phyloP scores from a whole-genome alignment of 2,113 vertebrate species.

The Sander vitreus region DNA sequence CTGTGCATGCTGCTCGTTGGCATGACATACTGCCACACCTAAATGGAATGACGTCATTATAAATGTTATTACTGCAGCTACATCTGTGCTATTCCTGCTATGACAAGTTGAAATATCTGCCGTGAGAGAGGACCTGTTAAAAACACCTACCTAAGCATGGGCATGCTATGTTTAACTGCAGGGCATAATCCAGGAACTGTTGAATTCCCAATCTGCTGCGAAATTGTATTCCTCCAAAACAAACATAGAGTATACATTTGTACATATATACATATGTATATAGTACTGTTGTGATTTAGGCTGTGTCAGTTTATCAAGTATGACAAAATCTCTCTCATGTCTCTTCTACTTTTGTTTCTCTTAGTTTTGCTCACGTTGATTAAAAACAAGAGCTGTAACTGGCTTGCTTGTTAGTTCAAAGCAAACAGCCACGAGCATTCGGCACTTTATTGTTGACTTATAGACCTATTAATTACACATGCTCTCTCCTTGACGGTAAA shows the following conservation, averaged over 20 bases:
- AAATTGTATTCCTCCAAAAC: slow-evolving; percentile 1
- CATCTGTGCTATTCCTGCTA: slow-evolving; percentile 31
- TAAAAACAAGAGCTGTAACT: background rate
- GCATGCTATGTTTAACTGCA: slow-evolving; percentile 18
- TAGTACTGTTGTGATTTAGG: no score
- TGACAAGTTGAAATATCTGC: slow-evolving; percentile 36
- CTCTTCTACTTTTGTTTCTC: background rate
- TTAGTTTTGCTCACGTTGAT: background rate
- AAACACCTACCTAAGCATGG: background rate
- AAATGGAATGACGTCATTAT: slow-evolving; percentile 16
- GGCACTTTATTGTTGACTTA: background rate
- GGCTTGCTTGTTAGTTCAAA: background rate
- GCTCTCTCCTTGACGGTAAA: background rate
- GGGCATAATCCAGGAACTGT: slow-evolving; percentile 13
- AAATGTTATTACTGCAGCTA: background rate
- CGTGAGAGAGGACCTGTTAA: slow-evolving; percentile 4
- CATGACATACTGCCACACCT: slow-evolving; percentile 30
- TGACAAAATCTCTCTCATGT: background rate
- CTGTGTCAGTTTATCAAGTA: background rate
- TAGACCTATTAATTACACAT: background rate
- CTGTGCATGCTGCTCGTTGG: background rate
- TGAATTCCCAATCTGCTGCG: background rate
- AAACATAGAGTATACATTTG: background rate
- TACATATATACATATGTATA: background rate
- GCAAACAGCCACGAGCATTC: background rate